Evolutionary conservation across 2,113 vertebrate genomes (phyloP), one percentile per base, ranked within the genome.

Genomic region (Donacobius atricapilla): DNA sequence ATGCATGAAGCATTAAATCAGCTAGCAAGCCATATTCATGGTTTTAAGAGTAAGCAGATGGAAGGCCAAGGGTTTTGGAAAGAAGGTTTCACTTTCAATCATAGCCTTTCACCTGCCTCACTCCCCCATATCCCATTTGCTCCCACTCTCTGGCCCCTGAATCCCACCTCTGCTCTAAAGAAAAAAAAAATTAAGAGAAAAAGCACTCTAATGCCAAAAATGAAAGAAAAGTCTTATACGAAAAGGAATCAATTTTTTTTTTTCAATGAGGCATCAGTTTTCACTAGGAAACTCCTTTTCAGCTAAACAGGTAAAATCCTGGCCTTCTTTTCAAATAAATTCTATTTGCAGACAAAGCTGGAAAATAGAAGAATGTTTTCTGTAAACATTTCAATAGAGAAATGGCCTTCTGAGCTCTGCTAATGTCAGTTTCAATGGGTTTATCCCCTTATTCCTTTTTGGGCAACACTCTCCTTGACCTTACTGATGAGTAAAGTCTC

Each of bases 71-170:
- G 22, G 22, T 28, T 75, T 75, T n/a, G 19, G 15, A 54, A 90
- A 42, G 35, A 69, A 69, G n/a, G 2, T 27, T 61, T 54, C 11
- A 9, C 14, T 25, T 76, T 79, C 39, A 28, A 3, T 25, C 2
- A 0, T 20, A 80, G n/a, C 7, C 6, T 10, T 50, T 57, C 5
- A 7, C 18, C 23, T 21, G 7, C 24, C 48, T 21, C 12, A 8
- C 15, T 86, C 25, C 21, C 80, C 65, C 37, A 15, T 10, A 10
- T 54, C 50, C 24, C 50, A 42, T 42, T 37, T 56, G 15, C 18
- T 31, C 42, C 35, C 17, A 37, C 6, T 88, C 42, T 80, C 12
- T 39, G 47, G 8, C 5, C 13, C 20, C 3, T 2, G 1, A 71
- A 33, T 51, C 22, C 15, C 6, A 17, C 13, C 31, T 45, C 39